Conservation (phyloP, 37 sponge, comb jelly and placozoan genomes). For the Spongilla lacustris region DNA sequence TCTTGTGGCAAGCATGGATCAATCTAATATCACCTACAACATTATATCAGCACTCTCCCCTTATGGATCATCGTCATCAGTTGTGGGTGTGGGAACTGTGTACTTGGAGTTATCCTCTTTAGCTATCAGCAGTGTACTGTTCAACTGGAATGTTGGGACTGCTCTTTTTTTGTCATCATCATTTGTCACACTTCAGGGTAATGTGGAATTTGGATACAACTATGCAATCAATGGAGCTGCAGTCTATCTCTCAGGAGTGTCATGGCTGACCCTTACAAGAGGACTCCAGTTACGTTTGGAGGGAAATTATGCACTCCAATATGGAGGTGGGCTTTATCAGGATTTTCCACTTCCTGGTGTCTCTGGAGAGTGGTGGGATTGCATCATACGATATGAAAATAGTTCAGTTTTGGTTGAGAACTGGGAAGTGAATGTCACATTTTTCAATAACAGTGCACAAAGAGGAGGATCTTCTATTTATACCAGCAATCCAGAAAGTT, state of each 20-base stretch:
- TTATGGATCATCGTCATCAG: no score
- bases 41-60: no score
- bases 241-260: conserved; percentile 15
- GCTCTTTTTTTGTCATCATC: conserved; percentile 14
- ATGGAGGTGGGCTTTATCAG: conserved; percentile 38
- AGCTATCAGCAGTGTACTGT: background rate
- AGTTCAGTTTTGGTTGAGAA: background rate
- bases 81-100: no score
- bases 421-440: conserved; percentile 27
- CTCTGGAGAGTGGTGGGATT: background rate
- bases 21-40: no score
- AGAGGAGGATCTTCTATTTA: conserved; percentile 18
- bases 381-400: conserved; percentile 26
- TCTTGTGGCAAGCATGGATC: no score
- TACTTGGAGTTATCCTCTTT: conserved; percentile 4
- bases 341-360: background rate
- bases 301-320: conserved; percentile 14
- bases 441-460: conserved; percentile 7
- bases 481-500: no score
- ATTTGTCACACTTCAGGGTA: background rate
- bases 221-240: conserved; percentile 14
- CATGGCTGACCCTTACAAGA: conserved; percentile 6
- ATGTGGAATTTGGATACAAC: background rate
- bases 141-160: background rate
- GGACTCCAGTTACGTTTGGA: conserved; percentile 5